Evolutionary conservation across 2,797 vertebrate species (phyloP).

Genomic region (Molothrus aeneus): DNA sequence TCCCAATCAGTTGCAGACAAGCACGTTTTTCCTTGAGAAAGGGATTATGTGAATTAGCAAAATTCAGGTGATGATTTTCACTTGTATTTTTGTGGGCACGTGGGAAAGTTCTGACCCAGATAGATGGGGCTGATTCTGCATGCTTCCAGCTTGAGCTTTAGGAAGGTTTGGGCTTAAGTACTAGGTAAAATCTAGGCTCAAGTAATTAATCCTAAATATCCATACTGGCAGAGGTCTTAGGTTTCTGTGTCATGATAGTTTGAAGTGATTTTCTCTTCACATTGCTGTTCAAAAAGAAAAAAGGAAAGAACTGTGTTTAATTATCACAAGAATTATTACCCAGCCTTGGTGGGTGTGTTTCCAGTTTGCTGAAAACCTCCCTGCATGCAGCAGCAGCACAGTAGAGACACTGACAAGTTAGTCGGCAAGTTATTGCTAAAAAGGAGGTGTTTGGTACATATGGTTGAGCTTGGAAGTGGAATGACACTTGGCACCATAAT

Average conservation of each 20-base stretch:
- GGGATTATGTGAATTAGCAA: not conserved
- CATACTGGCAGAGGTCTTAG: not conserved
- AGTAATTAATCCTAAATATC: not conserved
- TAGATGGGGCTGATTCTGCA: not conserved
- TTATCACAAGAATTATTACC: not conserved
- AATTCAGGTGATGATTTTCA: not conserved
- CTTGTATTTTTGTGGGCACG: not conserved
- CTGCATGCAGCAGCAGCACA: not conserved
- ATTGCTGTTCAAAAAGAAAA: not conserved
- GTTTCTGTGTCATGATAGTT: not conserved
- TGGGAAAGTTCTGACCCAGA: not conserved
- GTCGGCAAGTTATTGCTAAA: not conserved
- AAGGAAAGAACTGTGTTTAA: not conserved
- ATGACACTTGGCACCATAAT: not conserved
- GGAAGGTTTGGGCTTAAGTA: not conserved
- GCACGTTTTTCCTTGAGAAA: not conserved
- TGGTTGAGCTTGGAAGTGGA: not conserved
- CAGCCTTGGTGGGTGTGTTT: not conserved
- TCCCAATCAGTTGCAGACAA: not conserved
- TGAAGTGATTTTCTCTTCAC: not conserved
- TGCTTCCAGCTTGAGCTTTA: not conserved
- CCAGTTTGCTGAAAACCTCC: not conserved
- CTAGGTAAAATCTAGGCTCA: not conserved
- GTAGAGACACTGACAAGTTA: not conserved
- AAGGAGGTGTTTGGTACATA: constrained; percentile 22